A percentile compares a stretch with the other conserved stretches of the same genome.
These are phyloP conservation scores for Pelagia noctiluca DNA, from an alignment of 30 jellyfish, hydroid and myxozoan genomes.

Conservation along the genomic window DNA sequence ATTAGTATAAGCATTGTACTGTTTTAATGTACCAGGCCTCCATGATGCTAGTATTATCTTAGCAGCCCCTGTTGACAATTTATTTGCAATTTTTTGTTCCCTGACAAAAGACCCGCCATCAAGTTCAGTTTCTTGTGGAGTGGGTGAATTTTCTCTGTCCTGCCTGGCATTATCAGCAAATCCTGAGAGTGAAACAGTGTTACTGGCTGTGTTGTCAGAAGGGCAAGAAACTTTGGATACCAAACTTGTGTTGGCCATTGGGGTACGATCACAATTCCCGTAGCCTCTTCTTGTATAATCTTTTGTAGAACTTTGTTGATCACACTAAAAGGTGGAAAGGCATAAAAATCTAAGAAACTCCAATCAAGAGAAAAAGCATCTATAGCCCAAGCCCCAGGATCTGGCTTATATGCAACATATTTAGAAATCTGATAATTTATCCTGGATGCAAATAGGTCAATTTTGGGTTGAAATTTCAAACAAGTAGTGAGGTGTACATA, in stretches of 20 bases:
- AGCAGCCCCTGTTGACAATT: conserved; percentile 14
- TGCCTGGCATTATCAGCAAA: conserved; percentile 32
- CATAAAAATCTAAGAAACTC: conserved; percentile 18
- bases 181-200: background rate
- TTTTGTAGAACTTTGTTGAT: conserved; percentile 4
- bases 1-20: conserved; percentile 10
- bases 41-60: conserved; percentile 35
- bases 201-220: conserved; percentile 20
- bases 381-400: conserved; percentile 30
- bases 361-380: conserved; percentile 49
- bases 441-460: conserved; percentile 45
- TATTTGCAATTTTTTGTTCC: background rate
- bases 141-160: conserved; percentile 37
- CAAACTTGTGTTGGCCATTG: conserved; percentile 65
- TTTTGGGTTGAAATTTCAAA: background rate
- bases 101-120: conserved; percentile 51
- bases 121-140: conserved; percentile 5
- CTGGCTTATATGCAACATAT: conserved; percentile 33
- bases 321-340: conserved; percentile 40
- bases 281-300: conserved; percentile 15
- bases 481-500: background rate
- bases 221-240: background rate
- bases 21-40: conserved; percentile 54
- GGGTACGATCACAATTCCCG: conserved; percentile 27
- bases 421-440: conserved; percentile 13